Conservation (phyloP, 2,888 invertebrate species). For the Criorhina ranunculi region DNA sequence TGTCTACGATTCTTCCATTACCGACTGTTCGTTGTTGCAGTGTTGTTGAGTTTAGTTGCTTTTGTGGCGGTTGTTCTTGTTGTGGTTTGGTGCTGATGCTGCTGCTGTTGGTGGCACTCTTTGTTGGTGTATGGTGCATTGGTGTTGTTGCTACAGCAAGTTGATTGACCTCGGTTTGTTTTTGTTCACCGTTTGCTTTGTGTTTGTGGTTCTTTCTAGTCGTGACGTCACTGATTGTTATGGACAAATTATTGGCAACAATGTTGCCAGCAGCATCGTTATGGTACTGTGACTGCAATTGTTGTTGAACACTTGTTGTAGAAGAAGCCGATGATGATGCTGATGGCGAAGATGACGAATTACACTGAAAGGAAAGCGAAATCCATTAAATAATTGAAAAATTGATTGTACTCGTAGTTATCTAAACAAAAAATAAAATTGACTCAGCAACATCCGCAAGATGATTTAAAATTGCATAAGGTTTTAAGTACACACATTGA, state of each 20-base stretch:
- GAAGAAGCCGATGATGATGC: constrained; percentile 68
- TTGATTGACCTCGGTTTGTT: constrained; percentile 76
- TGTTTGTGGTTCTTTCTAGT: constrained; percentile 38
- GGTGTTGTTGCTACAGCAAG: constrained; percentile 45
- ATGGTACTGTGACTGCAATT: constrained; percentile 25
- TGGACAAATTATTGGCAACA: constrained; percentile 20
- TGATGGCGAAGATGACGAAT: constrained; percentile 69
- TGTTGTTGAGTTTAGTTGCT: constrained; percentile 58
- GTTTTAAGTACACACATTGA: not conserved
- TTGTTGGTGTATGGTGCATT: constrained; percentile 34
- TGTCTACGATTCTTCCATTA: constrained; percentile 57
- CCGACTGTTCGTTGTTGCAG: constrained; percentile 60
- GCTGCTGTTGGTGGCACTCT: constrained; percentile 20
- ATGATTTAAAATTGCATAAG: constrained; percentile 33
- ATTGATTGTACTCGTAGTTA: constrained; percentile 23
- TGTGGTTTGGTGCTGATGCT: constrained; percentile 29
- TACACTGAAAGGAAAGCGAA: constrained; percentile 66
- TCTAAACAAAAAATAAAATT: constrained; percentile 15
- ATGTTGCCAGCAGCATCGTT: constrained; percentile 38
- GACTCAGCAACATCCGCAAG: constrained; percentile 24
- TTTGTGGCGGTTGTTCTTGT: constrained; percentile 30
- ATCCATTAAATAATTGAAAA: constrained; percentile 20
- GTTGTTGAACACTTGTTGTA: constrained; percentile 47
- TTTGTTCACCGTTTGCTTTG: constrained; percentile 72
- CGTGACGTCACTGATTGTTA: constrained; percentile 62